phyloP scores from a whole-genome alignment of 2,113 vertebrate genomes.

The Phasianus colchicus region DNA sequence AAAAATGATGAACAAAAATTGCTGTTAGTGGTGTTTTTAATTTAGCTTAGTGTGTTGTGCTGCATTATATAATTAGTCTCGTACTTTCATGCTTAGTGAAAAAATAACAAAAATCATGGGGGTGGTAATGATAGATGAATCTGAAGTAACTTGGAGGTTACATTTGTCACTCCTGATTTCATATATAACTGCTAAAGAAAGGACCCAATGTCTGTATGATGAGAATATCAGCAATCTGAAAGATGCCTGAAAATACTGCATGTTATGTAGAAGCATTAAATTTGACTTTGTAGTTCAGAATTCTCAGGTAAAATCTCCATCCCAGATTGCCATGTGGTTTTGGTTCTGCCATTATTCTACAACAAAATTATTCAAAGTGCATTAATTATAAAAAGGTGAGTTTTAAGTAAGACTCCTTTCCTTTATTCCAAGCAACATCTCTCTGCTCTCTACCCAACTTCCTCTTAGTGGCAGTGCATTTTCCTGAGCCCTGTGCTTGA shows the following conservation, averaged over 20 bases:
- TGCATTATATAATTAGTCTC: background rate
- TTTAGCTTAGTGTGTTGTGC: background rate
- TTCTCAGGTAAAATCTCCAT: conserved; percentile 28
- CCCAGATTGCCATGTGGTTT: conserved; percentile 26
- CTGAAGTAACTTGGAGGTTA: conserved; percentile 13
- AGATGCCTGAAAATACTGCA: conserved; percentile 14
- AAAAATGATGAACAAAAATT: background rate
- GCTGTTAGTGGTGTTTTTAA: background rate
- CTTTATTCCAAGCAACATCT: background rate
- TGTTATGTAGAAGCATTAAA: conserved; percentile 14
- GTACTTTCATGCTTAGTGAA: conserved; percentile 20
- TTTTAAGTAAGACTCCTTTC: background rate
- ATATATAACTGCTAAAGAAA: conserved; percentile 13
- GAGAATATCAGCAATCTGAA: conserved; percentile 35
- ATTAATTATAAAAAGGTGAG: background rate
- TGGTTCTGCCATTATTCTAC: conserved; percentile 30
- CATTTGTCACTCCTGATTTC: conserved; percentile 49
- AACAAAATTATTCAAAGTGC: background rate
- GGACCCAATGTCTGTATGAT: background rate
- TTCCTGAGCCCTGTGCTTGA: background rate
- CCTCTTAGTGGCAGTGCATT: background rate
- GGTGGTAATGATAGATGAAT: background rate
- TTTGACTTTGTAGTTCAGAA: conserved; percentile 47
- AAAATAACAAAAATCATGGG: background rate
- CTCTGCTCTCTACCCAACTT: background rate